Evolutionary conservation across 2,113 vertebrate genomes (phyloP).

Genomic region (Hippocampus zosterae): DNA sequence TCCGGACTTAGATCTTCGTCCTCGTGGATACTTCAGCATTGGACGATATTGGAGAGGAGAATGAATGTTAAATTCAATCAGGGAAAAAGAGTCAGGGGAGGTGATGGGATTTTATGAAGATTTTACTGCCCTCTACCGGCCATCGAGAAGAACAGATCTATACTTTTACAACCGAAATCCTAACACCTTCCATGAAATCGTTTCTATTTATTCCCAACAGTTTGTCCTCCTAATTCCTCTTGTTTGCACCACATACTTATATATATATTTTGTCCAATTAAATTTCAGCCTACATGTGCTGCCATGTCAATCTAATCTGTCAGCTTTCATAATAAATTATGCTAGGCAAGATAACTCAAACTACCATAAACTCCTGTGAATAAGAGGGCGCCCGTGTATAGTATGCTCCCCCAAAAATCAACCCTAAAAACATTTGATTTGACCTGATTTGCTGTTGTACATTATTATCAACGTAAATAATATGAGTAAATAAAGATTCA

Average conservation of each 20-base stretch:
- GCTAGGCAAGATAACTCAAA: too few relatives aligned
- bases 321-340: too few relatives aligned
- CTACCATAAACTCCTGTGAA: too few relatives aligned
- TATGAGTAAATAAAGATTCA: too few relatives aligned
- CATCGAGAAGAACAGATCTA: background rate
- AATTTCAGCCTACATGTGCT: background rate
- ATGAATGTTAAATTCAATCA: background rate
- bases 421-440: too few relatives aligned
- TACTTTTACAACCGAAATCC: background rate
- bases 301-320: too few relatives aligned
- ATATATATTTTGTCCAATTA: background rate
- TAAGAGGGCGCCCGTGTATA: too few relatives aligned
- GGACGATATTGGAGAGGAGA: background rate
- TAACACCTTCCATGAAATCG: background rate
- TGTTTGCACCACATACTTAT: too few relatives aligned
- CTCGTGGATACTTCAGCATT: constrained; percentile 83
- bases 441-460: too few relatives aligned
- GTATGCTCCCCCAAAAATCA: too few relatives aligned
- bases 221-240: background rate
- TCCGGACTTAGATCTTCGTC: constrained; percentile 95
- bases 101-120: constrained; percentile 8
- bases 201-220: background rate
- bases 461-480: too few relatives aligned
- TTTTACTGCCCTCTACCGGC: constrained; percentile 54
- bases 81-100: background rate